These are phyloP conservation scores for Halcyon senegalensis DNA, from an alignment of 2,113 vertebrate genomes.

Conservation along the genomic window DNA sequence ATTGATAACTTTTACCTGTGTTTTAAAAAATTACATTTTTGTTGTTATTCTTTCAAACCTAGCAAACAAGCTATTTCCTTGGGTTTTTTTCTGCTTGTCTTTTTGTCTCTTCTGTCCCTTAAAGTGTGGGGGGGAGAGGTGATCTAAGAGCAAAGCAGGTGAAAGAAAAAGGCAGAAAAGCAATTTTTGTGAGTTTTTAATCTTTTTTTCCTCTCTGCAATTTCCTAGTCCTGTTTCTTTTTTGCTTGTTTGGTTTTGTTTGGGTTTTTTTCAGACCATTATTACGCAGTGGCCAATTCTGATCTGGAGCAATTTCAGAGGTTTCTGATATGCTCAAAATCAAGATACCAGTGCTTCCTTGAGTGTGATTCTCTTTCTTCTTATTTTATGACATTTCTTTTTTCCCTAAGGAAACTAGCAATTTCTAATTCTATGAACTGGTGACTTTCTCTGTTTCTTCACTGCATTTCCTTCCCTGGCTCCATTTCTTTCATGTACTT, in stretches of 20 bases:
- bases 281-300: neutral
- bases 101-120: neutral
- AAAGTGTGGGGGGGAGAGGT: neutral
- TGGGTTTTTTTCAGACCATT: neutral
- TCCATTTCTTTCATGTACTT: neutral
- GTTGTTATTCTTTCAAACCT: neutral
- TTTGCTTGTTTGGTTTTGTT: neutral
- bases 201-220: neutral
- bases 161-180: neutral
- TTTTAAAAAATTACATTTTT: neutral
- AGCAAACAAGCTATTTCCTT: neutral
- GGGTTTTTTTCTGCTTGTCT: neutral
- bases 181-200: neutral
- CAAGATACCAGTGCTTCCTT: neutral
- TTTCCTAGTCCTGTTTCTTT: neutral
- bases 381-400: neutral
- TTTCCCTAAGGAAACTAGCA: neutral
- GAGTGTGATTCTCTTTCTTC: neutral
- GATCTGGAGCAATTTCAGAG: neutral
- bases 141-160: neutral
- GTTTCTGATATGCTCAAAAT: neutral
- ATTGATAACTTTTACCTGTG: neutral
- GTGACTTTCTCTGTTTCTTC: neutral
- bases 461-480: neutral
- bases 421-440: neutral